Conservation (phyloP, 2,113 vertebrate genomes). For the Cisticola juncidis region DNA sequence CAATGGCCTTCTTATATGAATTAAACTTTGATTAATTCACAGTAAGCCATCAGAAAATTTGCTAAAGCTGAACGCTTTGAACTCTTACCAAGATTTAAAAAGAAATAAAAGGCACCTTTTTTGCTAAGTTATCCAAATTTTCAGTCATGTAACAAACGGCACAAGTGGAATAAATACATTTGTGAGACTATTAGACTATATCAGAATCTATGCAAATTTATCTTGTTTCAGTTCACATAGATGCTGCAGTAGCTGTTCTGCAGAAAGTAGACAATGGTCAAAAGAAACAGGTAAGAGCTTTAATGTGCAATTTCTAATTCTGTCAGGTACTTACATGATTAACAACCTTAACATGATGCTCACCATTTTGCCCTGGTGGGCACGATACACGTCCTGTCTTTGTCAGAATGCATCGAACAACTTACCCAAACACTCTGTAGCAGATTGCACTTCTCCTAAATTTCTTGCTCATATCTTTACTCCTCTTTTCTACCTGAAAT, state of each 20-base stretch:
- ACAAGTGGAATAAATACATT: background rate
- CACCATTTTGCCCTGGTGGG: background rate
- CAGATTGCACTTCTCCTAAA: background rate
- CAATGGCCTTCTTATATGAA: background rate
- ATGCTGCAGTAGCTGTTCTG: background rate
- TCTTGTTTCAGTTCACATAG: background rate
- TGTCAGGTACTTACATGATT: background rate
- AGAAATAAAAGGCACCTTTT: background rate
- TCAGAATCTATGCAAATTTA: background rate
- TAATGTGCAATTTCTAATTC: background rate
- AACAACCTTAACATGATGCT: background rate
- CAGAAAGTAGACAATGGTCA: background rate
- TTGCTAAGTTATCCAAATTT: background rate
- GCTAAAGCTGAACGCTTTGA: background rate
- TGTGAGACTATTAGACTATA: background rate
- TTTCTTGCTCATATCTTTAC: background rate
- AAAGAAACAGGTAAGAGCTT: background rate
- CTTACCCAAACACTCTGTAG: background rate
- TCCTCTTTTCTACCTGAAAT: background rate
- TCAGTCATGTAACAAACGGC: background rate
- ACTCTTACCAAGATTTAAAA: background rate
- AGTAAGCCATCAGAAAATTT: background rate
- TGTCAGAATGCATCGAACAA: background rate
- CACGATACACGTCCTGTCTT: background rate
- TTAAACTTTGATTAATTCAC: background rate